Percentiles rank a stretch among this genome's conserved stretches.
phyloP scores from a whole-genome alignment of 1,140 invertebrate genomes.

The Eriocheir sinensis region DNA sequence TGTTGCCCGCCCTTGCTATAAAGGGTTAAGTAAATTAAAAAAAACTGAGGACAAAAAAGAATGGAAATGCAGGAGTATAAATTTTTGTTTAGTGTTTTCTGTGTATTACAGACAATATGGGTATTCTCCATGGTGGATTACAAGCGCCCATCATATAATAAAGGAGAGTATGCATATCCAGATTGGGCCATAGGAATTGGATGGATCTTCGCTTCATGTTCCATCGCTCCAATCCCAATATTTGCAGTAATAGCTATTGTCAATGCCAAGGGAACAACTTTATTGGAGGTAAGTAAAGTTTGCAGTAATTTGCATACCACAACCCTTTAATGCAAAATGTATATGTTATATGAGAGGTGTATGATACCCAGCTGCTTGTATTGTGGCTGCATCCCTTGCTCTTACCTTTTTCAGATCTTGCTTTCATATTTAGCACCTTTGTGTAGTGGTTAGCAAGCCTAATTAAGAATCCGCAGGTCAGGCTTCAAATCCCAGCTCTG shows the following conservation, averaged over 20 bases:
- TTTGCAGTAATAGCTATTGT: slow-evolving; percentile 89
- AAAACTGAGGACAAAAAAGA: no score
- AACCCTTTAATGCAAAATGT: background rate
- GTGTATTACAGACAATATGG: slow-evolving; percentile 88
- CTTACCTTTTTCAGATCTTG: no score
- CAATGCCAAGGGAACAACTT: slow-evolving; percentile 82
- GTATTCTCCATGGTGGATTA: slow-evolving; percentile 94
- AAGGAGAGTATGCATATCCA: slow-evolving; percentile 88
- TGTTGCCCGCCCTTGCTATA: no score
- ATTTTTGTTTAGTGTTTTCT: no score
- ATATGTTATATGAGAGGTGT: background rate
- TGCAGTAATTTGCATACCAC: background rate
- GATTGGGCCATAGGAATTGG: slow-evolving; percentile 92
- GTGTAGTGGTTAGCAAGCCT: no score
- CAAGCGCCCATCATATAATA: slow-evolving; percentile 90
- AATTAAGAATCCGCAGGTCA: no score
- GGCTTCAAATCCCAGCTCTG: no score
- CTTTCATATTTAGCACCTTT: no score
- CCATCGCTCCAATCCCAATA: slow-evolving; percentile 92
- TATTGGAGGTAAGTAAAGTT: slow-evolving; percentile 57
- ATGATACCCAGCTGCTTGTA: no score
- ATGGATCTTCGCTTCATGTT: slow-evolving; percentile 92
- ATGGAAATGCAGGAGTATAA: no score
- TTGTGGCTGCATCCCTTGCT: no score
- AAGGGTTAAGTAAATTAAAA: no score